These are phyloP conservation scores for Magallana angulata DNA, from an alignment of 1,140 invertebrate genomes.

Conservation along the genomic window DNA sequence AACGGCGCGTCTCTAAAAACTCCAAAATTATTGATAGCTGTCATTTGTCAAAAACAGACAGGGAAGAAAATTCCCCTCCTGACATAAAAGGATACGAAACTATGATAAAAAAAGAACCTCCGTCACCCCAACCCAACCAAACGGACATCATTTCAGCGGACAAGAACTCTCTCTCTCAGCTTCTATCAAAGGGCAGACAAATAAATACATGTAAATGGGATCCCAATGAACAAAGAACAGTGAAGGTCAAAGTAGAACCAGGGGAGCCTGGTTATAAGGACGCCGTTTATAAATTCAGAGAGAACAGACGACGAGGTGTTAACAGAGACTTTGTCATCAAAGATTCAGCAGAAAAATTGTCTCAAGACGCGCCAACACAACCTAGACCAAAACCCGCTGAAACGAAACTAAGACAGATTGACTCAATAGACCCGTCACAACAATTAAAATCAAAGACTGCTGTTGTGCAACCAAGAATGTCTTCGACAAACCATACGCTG, in stretches of 20 bases:
- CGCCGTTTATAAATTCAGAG: background rate
- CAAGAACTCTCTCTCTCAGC: background rate
- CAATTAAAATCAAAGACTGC: background rate
- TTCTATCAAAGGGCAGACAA: background rate
- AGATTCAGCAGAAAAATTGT: background rate
- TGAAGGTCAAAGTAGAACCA: background rate
- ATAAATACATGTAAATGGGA: background rate
- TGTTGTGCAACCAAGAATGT: background rate
- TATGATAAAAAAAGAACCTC: background rate
- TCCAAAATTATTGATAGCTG: background rate
- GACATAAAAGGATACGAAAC: background rate
- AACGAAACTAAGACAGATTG: background rate
- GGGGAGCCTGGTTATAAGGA: background rate
- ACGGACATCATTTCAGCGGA: background rate
- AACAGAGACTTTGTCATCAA: background rate
- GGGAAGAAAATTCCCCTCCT: background rate
- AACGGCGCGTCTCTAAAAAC: background rate
- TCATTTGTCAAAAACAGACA: background rate
- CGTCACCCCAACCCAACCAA: background rate
- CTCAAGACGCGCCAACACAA: background rate
- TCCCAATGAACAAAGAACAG: background rate
- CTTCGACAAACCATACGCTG: background rate
- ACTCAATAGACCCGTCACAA: background rate
- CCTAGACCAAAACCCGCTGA: background rate
- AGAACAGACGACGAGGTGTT: background rate